Conservation (phyloP, 2,797 vertebrate species). For the Hapalemur alaotrensis region DNA sequence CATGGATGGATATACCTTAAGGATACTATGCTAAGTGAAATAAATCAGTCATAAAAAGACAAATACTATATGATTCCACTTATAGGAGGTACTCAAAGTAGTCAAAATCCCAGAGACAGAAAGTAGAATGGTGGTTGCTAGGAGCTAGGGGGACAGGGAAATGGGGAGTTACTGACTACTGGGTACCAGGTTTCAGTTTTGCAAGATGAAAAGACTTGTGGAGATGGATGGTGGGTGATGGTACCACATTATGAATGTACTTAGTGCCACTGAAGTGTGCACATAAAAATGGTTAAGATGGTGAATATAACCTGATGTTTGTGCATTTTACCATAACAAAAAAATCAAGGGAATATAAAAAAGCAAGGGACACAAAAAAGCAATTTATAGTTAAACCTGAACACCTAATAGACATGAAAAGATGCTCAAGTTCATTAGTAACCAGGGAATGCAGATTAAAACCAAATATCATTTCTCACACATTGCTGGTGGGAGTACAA, state of each 20-base stretch:
- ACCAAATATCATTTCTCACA: background rate
- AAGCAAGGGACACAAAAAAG: background rate
- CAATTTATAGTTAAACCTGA: background rate
- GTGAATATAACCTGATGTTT: background rate
- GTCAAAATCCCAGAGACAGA: background rate
- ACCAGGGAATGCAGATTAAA: background rate
- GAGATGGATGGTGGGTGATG: background rate
- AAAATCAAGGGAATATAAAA: background rate
- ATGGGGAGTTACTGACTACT: background rate
- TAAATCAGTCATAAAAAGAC: background rate
- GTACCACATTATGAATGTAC: background rate
- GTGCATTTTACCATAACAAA: background rate
- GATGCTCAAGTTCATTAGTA: background rate
- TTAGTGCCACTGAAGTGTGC: background rate
- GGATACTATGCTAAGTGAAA: background rate
- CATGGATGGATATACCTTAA: background rate
- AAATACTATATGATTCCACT: background rate
- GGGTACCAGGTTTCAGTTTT: background rate
- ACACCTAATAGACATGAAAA: background rate
- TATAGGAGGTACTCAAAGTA: background rate
- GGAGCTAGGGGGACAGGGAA: background rate
- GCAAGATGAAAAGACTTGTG: background rate
- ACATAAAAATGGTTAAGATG: background rate
- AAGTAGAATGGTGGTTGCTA: background rate
- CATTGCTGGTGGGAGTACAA: too few relatives aligned